Conservation (phyloP, 2,888 invertebrate genomes). For the Lamellibrachia columna region DNA sequence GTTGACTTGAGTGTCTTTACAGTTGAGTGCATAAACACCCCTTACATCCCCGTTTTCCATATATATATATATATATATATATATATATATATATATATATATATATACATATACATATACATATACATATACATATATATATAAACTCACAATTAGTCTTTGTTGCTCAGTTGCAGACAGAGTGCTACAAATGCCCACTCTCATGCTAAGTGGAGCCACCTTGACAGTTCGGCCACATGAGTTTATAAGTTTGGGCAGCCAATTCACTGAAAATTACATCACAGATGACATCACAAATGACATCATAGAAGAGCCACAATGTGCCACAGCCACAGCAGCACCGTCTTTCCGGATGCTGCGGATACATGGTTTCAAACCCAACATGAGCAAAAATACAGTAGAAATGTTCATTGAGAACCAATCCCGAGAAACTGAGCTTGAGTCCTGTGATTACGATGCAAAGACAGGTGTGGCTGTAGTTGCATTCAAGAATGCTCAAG, state of each 20-base stretch:
- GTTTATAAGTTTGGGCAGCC: neutral
- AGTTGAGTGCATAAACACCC: too few species aligned
- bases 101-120: too few species aligned
- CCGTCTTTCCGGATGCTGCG: neutral
- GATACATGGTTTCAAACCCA: neutral
- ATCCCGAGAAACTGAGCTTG: neutral
- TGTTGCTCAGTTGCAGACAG: neutral
- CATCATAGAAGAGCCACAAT: neutral
- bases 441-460: neutral
- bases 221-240: neutral
- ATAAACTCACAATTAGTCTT: neutral
- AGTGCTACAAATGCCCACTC: neutral
- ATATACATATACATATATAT: too few species aligned
- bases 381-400: neutral
- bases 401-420: neutral
- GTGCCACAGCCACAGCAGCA: neutral
- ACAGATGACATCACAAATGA: neutral
- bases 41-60: too few species aligned
- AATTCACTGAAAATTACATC: neutral
- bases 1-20: too few species aligned
- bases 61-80: too few species aligned
- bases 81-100: too few species aligned
- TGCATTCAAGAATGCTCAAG: slow-evolving; percentile 6
- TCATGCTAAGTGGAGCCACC: neutral
- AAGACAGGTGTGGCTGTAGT: neutral